These are phyloP conservation scores for Dinothrombium tinctorium DNA, from an alignment of 1,140 invertebrate genomes.

Conservation along the genomic window DNA sequence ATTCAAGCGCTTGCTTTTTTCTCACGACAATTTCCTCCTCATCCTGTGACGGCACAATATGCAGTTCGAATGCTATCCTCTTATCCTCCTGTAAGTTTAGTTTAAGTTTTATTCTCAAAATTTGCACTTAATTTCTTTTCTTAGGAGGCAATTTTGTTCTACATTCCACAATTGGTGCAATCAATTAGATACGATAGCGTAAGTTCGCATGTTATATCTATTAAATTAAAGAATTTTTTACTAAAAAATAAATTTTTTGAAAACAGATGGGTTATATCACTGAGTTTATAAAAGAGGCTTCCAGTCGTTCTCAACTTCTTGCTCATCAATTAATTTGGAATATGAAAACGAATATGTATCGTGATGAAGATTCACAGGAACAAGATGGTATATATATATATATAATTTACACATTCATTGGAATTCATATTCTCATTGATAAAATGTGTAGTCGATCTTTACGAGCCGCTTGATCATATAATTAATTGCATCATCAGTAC, in stretches of 20 bases:
- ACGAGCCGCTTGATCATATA: slow-evolving; percentile 51
- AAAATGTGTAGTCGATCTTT: slow-evolving; percentile 33
- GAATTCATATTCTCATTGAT: not conserved
- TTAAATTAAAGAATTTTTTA: slow-evolving; percentile 6
- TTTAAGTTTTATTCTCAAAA: not conserved
- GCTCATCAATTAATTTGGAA: slow-evolving; percentile 99
- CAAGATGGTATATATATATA: slow-evolving; percentile 60
- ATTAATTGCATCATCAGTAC: slow-evolving; percentile 50
- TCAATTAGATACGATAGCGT: slow-evolving; percentile 80
- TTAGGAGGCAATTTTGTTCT: slow-evolving; percentile 72
- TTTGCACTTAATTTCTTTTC: slow-evolving; percentile 11
- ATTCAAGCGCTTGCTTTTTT: slow-evolving; percentile 77
- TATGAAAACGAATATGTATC: slow-evolving; percentile 95
- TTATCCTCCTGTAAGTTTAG: slow-evolving; percentile 42
- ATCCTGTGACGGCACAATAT: slow-evolving; percentile 91
- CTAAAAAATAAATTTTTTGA: slow-evolving; percentile 3
- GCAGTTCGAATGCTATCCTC: slow-evolving; percentile 64
- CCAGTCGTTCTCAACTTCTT: slow-evolving; percentile 71
- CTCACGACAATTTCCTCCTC: slow-evolving; percentile 77
- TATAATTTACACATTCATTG: not conserved
- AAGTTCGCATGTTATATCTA: too few species aligned
- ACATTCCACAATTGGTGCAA: slow-evolving; percentile 95
- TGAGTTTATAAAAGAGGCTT: slow-evolving; percentile 82
- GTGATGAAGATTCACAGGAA: slow-evolving; percentile 79
- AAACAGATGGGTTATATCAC: slow-evolving; percentile 89